Percentiles rank a stretch among this genome's conserved stretches.
These are phyloP conservation scores for Podiceps cristatus DNA, from an alignment of 2,113 vertebrate genomes.

Conservation along the genomic window DNA sequence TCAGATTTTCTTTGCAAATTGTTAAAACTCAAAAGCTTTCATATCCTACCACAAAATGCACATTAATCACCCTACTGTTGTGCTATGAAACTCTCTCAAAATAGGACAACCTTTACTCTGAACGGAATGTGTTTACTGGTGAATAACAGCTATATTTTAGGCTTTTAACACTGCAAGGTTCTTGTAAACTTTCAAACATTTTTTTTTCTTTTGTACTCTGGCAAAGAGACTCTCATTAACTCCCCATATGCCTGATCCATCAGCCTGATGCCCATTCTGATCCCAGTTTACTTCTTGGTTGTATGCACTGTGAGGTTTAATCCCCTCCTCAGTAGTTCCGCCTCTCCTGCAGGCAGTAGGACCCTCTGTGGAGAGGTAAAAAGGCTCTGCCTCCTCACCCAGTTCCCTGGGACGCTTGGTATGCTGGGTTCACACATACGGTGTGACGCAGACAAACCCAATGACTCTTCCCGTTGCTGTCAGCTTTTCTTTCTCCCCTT, in stretches of 20 bases:
- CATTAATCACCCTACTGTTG: background rate
- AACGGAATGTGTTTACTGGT: background rate
- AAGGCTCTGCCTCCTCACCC: background rate
- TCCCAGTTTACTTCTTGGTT: background rate
- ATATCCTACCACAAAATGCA: background rate
- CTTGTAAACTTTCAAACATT: background rate
- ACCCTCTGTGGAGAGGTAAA: background rate
- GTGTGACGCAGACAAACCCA: background rate
- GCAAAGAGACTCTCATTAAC: background rate
- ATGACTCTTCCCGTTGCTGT: background rate
- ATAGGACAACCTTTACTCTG: background rate
- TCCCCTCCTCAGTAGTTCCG: background rate
- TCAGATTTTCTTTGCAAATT: slow-evolving; percentile 12
- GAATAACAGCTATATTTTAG: background rate
- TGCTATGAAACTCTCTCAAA: background rate
- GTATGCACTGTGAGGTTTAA: background rate
- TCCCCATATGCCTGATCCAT: background rate
- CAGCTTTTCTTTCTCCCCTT: background rate
- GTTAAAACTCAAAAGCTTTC: background rate
- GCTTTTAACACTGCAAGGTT: background rate
- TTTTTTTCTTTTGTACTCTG: background rate
- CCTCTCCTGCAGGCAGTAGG: background rate
- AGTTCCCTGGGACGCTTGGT: background rate
- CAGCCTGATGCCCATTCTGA: background rate
- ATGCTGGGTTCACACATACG: fast-evolving